These are phyloP conservation scores for Scytalopus superciliaris DNA, from an alignment of 2,113 vertebrate species.

Conservation along the genomic window DNA sequence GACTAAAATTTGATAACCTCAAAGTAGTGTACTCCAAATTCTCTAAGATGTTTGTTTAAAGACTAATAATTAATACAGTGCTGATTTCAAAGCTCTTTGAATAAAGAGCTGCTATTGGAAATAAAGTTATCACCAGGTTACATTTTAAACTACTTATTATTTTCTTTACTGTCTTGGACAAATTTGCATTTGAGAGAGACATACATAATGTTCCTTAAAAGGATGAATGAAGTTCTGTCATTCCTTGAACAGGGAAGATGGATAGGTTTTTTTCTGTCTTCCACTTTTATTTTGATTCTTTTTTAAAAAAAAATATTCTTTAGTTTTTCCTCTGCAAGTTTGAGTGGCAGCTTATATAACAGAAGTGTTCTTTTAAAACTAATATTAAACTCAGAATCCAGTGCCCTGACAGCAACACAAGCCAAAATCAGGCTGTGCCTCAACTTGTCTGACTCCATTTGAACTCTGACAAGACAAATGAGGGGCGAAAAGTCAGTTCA, in stretches of 20 bases:
- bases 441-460: background rate
- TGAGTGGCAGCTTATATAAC: constrained; percentile 38
- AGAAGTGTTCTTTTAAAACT: background rate
- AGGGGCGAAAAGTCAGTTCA: background rate
- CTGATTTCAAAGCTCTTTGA: constrained; percentile 4
- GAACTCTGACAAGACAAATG: background rate
- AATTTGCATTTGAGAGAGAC: constrained; percentile 16
- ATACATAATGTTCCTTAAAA: constrained; percentile 16
- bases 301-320: background rate
- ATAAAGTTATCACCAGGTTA: background rate
- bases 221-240: constrained; percentile 29
- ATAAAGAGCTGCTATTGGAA: background rate
- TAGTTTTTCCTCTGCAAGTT: background rate
- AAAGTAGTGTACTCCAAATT: background rate
- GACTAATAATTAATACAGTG: background rate
- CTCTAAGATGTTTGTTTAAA: background rate
- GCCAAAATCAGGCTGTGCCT: background rate
- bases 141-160: background rate
- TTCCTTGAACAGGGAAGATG: background rate
- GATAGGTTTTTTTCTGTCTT: background rate
- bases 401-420: background rate
- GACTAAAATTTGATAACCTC: background rate
- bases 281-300: background rate
- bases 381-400: background rate
- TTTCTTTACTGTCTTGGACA: background rate